phyloP scores from a whole-genome alignment of 2,113 vertebrate species.

The Lophura nycthemera region DNA sequence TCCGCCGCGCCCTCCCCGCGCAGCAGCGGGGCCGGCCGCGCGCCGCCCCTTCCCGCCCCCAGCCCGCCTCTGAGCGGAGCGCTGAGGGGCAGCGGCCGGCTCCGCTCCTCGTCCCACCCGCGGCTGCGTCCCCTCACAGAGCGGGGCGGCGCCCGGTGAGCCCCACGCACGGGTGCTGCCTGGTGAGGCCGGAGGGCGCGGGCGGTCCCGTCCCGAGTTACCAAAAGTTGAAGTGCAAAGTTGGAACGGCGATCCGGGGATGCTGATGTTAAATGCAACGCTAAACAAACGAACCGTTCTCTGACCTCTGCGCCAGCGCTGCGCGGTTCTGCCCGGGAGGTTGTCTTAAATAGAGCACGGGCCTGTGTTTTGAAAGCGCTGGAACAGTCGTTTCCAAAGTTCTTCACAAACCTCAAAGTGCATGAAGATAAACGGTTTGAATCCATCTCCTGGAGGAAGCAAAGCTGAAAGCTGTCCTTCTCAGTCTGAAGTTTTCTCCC shows the following conservation, averaged over 20 bases:
- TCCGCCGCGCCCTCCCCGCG: not conserved
- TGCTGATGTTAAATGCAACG: not conserved
- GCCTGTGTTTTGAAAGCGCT: not conserved
- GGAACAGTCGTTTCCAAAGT: accelerated
- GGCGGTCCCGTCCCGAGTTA: accelerated
- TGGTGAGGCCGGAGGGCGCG: accelerated
- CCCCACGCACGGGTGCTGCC: too few species aligned
- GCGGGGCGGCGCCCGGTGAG: too few species aligned
- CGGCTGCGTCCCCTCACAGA: too few species aligned
- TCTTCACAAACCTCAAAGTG: accelerated
- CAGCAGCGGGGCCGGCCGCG: not conserved
- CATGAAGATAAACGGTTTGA: not conserved
- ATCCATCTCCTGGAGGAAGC: not conserved
- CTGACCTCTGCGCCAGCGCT: accelerated
- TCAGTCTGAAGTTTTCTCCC: accelerated
- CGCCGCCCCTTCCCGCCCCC: not conserved
- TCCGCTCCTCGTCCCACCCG: too few species aligned
- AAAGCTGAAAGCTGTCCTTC: not conserved
- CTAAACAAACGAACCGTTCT: too few species aligned
- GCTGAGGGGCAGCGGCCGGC: not conserved
- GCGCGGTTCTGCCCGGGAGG: not conserved
- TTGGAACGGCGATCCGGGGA: accelerated
- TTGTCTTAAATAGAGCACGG: not conserved
- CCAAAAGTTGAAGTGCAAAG: not conserved
- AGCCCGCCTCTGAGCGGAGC: not conserved